Conservation (phyloP, 2,797 vertebrate genomes). For the Argyrosomus regius region DNA sequence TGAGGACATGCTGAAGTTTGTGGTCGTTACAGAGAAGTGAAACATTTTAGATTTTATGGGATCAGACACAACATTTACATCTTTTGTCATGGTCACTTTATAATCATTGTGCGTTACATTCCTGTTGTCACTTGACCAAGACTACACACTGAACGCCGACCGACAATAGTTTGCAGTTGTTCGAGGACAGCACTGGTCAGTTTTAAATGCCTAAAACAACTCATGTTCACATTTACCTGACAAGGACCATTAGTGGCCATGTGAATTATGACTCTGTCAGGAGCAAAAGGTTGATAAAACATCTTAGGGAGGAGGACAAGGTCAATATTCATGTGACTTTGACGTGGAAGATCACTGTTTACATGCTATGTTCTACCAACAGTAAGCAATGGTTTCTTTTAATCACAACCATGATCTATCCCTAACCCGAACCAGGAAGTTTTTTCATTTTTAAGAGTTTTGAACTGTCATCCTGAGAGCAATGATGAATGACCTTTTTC, state of each 20-base stretch:
- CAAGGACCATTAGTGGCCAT: background rate
- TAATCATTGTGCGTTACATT: background rate
- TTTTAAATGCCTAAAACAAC: background rate
- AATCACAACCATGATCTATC: background rate
- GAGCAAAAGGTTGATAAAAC: background rate
- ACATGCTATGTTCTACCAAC: no score
- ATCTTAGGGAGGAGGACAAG: background rate
- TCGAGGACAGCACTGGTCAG: background rate
- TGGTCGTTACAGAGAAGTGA: background rate
- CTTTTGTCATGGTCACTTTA: conserved; percentile 2
- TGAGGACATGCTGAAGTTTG: conserved; percentile 2
- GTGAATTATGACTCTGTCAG: background rate
- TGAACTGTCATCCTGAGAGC: background rate
- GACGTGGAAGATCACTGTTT: background rate
- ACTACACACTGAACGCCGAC: background rate
- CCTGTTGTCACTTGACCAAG: background rate
- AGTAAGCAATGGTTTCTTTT: background rate
- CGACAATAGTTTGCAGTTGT: background rate
- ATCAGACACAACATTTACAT: background rate
- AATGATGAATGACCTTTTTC: background rate
- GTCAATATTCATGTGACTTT: background rate
- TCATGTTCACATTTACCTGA: background rate
- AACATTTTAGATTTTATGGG: background rate
- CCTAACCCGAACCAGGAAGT: no score
- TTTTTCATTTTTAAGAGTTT: background rate